phyloP scores from a whole-genome alignment of 37 sponge, comb jelly and placozoan species.

The Cladorhizidae sp. region DNA sequence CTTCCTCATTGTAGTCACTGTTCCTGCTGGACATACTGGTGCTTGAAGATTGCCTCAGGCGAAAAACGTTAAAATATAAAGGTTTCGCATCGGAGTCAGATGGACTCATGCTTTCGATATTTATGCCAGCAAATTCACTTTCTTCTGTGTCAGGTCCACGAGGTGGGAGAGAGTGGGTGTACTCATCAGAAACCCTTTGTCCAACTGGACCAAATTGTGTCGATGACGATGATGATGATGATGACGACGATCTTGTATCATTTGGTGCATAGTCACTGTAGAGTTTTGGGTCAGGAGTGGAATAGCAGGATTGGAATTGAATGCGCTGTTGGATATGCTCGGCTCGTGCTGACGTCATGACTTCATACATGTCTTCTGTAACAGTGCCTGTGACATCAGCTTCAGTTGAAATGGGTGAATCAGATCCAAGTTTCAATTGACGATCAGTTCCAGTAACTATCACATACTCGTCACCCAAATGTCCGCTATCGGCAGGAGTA shows the following conservation, averaged over 20 bases:
- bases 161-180: too few species aligned
- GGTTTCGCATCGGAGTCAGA: background rate
- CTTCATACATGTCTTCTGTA: background rate
- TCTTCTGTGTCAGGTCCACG: background rate
- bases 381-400: too few species aligned
- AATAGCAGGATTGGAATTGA: background rate
- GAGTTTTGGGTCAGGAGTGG: background rate
- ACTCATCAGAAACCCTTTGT: background rate
- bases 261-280: too few species aligned
- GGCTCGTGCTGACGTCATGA: conserved; percentile 6
- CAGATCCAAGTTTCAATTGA: background rate
- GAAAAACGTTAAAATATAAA: background rate
- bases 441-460: conserved; percentile 26
- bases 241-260: too few species aligned
- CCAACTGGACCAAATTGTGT: background rate
- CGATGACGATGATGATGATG: too few species aligned
- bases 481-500: background rate
- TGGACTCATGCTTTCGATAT: background rate
- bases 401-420: background rate
- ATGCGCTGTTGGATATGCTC: background rate
- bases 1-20: too few species aligned
- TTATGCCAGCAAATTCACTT: background rate
- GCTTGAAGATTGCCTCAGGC: too few species aligned
- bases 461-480: conserved; percentile 28
- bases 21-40: too few species aligned